Evolutionary conservation across 92 coral and sea anemone species (phyloP), one percentile per base, ranked within the genome.

Genomic region (Palythoa grandiflora): DNA sequence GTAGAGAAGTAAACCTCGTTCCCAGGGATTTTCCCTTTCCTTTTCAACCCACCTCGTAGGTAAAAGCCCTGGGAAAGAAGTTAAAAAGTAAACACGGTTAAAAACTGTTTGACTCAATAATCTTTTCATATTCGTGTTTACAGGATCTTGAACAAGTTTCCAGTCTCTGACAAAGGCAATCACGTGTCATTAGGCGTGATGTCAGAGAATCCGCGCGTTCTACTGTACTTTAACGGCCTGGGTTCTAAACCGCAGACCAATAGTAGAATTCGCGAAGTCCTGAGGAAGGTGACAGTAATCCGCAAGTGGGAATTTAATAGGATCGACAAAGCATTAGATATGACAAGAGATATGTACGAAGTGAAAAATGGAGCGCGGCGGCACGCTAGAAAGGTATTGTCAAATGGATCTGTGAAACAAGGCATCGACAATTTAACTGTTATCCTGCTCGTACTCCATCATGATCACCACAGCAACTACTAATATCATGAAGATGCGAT

Each of bases 71-170:
- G 28, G 28, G 28, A 28, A 28, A 0, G 28, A 28, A 28, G 28
- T 28, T 28, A 28, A 28, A 28, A 28, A 28, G 28, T 28, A 28
- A 28, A 28, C 28, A 28, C 0, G 28, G 28, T 28, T 28, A 28
- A 28, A 28, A 28, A 44, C 5, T 44, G 6, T 8, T 44, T 44
- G 50, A 8, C 50, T 44, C 28, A 28, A 28, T 28, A 8, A 44
- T 44, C 7, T 5, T 44, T 44, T 44, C 50, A 44, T 9, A 52
- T 51, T 51, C 3, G 1, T 53, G 48, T 52, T 81, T 66, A 21
- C 75, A 81, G 86, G 38, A 81, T 81, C 35, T 66, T 81, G 17
- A 81, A 66, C 16, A 81, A 63, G 52, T 81, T 81, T 20, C 86
- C 86, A 16, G 86, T 66, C 20, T 81, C 76, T 9, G 14, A 21